phyloP scores from a whole-genome alignment of 2,113 vertebrate species.

The Sinosuthora webbiana region DNA sequence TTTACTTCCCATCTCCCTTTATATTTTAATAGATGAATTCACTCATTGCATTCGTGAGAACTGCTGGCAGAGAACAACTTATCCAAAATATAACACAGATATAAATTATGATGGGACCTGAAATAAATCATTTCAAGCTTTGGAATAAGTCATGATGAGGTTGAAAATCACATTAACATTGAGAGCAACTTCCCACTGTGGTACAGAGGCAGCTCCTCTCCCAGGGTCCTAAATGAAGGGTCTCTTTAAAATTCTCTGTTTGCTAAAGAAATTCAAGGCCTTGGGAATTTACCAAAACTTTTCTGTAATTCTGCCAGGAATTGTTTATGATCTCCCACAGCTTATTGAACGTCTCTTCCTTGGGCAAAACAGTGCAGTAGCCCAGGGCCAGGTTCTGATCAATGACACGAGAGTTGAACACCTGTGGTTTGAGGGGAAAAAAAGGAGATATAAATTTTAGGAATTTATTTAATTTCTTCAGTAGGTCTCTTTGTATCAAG shows the following conservation, averaged over 20 bases:
- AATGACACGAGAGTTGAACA: constrained; percentile 88
- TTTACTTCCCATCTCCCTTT: neutral
- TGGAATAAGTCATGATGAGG: neutral
- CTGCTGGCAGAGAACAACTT: neutral
- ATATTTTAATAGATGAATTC: neutral
- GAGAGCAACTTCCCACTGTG: neutral
- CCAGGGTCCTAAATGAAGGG: neutral
- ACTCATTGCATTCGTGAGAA: neutral
- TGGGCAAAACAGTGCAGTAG: constrained; percentile 86
- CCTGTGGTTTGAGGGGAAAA: constrained; percentile 58
- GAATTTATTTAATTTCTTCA: neutral
- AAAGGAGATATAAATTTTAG: neutral
- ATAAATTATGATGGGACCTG: neutral
- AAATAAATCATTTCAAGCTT: neutral
- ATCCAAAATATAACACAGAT: neutral
- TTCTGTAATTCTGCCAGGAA: constrained; percentile 92
- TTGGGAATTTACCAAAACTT: constrained; percentile 81
- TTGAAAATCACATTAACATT: neutral
- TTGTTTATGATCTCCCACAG: constrained; percentile 92
- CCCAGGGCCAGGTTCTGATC: constrained; percentile 88
- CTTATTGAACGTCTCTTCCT: constrained; percentile 80
- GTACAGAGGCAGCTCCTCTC: neutral
- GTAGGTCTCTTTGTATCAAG: neutral
- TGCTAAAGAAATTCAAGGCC: neutral
- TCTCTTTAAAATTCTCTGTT: neutral